Base-by-base conservation (phyloP, 2,113 vertebrate species). In the Neogale vison region DNA sequence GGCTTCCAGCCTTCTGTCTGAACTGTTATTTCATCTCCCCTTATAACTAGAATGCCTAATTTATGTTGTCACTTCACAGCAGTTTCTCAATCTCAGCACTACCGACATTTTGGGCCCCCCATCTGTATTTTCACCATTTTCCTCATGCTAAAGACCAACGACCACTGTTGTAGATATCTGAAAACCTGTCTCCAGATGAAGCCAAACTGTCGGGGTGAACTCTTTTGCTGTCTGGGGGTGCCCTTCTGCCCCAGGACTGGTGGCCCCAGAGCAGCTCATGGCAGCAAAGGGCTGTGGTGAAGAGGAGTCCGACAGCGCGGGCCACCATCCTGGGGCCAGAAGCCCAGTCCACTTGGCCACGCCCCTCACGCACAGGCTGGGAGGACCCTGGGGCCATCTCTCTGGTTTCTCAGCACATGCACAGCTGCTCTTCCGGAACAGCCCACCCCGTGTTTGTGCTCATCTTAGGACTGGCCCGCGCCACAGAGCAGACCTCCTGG, bases 351-450 rank as follows among this genome's bases (percentile, higher is more conserved):
- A 42, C 47, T 13, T 9, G 34, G 65, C 39, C 45, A 29, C 0
- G 4, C 36, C 52, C 5, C 65, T 45, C 6, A 7, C 3, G 3
- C 2, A 7, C 0, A 7, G 52, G n/a, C 23, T 7, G 0, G 23
- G 34, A 42, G 21, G 34, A 4, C 36, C 52, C 65, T 24, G 4
- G 18, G 34, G 6, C 36, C 69, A 18, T 15, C 36, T 11, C 77
- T 63, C 12, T 26, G 15, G 24, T 12, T 34, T 47, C 24, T 52
- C 7, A 12, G 17, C 85, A 36, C 52, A 45, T 0, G 31, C 69
- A 34, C 4, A 14, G 39, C 65, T 63, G 69, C 79, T 45, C 26
- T 77, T 89, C 61, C 23, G 1, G 23, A 18, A 50, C 17, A 39
- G 24, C 23, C 50, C 0, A 0, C 7, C 2, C 42, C 2, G 2